Conservation (phyloP, 1,140 invertebrate species). For the Coelopa frigida region DNA sequence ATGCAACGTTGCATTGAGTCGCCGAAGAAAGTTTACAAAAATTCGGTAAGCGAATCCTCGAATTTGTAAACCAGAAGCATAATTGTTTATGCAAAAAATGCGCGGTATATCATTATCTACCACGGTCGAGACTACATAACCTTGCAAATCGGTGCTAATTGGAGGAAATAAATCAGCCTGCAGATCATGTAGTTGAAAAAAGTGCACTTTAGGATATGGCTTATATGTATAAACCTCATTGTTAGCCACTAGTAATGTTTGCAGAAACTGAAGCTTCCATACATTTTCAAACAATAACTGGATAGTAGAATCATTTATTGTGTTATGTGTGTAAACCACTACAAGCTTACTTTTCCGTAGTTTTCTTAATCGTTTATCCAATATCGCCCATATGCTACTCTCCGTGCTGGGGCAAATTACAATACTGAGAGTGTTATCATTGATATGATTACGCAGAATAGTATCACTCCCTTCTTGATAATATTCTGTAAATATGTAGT, state of each 20-base stretch:
- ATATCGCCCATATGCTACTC: conserved; percentile 26
- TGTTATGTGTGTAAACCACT: conserved; percentile 7
- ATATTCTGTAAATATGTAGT: too few relatives aligned
- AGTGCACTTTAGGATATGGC: conserved; percentile 21
- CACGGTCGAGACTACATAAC: conserved; percentile 30
- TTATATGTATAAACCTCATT: conserved; percentile 20
- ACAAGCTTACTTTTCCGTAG: conserved; percentile 21
- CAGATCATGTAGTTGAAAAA: background rate
- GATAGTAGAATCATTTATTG: conserved; percentile 5
- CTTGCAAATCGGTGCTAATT: conserved; percentile 13
- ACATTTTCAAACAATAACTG: conserved; percentile 19
- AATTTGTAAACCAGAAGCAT: conserved; percentile 10
- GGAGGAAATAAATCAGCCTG: conserved; percentile 17
- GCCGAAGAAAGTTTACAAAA: conserved; percentile 26
- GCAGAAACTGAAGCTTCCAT: conserved; percentile 27
- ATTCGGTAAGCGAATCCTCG: conserved; percentile 30
- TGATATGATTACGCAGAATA: conserved; percentile 21
- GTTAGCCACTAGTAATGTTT: conserved; percentile 21
- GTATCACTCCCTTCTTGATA: too few relatives aligned
- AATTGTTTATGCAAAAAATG: conserved; percentile 23
- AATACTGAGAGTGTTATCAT: conserved; percentile 16
- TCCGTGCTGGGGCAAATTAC: conserved; percentile 23
- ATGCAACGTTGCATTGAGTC: conserved; percentile 26
- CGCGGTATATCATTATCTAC: conserved; percentile 33
- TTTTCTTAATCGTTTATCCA: conserved; percentile 19